Evolutionary conservation across 1,140 invertebrate species (phyloP).

Genomic region (roundworm (Caenorhabditis elegans)): DNA sequence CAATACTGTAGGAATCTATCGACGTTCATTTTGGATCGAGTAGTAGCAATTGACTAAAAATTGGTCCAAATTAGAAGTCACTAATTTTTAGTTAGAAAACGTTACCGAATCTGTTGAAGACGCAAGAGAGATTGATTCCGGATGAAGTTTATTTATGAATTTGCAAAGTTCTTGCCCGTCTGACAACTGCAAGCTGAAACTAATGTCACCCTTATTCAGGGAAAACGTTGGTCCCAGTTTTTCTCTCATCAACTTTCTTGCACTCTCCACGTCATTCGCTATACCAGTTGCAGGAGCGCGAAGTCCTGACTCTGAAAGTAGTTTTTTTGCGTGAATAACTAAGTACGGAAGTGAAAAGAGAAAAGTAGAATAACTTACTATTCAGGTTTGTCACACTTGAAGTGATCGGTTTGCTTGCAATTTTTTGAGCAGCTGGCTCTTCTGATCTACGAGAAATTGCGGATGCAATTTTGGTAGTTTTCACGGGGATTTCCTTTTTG

Average conservation of each 20-base stretch:
- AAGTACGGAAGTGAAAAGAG: not conserved
- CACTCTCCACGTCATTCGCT: not conserved
- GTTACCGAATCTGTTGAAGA: not conserved
- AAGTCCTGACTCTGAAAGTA: not conserved
- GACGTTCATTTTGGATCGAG: constrained; percentile 19
- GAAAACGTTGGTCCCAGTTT: constrained; percentile 12
- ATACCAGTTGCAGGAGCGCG: not conserved
- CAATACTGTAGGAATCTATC: not conserved
- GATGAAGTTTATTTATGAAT: not conserved
- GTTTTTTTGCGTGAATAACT: not conserved
- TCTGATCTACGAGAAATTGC: not conserved
- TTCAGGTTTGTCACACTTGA: constrained; percentile 16
- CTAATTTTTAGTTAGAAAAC: not conserved
- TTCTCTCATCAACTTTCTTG: constrained; percentile 10
- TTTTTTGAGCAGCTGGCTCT: not conserved
- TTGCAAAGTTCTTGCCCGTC: constrained; percentile 14
- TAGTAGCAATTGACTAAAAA: not conserved
- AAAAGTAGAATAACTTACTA: constrained; percentile 13
- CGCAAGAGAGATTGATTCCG: not conserved
- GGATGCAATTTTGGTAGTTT: not conserved
- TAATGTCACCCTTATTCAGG: not conserved
- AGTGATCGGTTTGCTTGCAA: not conserved
- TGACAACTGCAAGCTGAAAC: not conserved
- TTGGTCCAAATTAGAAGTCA: too few relatives aligned
- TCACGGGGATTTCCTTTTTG: not conserved